Evolutionary conservation across 2,888 invertebrate genomes (phyloP), one percentile per base, ranked within the genome.

Genomic region (Meteorus colon): DNA sequence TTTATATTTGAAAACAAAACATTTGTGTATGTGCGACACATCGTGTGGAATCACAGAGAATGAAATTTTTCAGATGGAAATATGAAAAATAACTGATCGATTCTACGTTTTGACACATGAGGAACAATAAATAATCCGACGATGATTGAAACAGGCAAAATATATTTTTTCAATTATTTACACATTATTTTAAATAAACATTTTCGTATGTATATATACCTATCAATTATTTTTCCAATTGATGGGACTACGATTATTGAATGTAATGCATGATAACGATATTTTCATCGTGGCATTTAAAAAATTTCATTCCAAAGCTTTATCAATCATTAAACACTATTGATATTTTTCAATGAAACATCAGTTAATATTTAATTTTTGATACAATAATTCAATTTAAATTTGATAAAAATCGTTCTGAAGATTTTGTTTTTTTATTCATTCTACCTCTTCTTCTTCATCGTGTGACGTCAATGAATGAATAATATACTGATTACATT

Each of bases 401-500:
- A 55, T 19, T 55, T 55, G 55, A 55, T 55, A 6, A 24, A 19
- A 8, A 24, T 48, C n/a, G n/a, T 48, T n/a, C 2, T 2, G n/a
- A 48, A n/a, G 4, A n/a, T 48, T 48, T 48, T 48, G 16, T 4
- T 48, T 48, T n/a, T 10, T 48, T 6, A n/a, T 16, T 48, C 16
- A 16, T n/a, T 48, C n/a, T 48, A 16, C n/a, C 16, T 55, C 55
- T 2, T 19, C n/a, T 8, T 55, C 19, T 6, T 55, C 19, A 55
- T 55, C 5, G 55, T 55, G 55, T 55, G 55, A 55, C 55, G 55
- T 55, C 55, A 55, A 55, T 55, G 55, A 55, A 55, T 55, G 65
- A 65, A 65, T 19, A 65, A 19, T 65, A 65, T 24, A 24, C 62
- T 29, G 29, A 62, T 62, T 62, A 65, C n/a, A 65, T 37, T 65